phyloP scores from a whole-genome alignment of 2,113 vertebrate species.

The Sclerurus mexicanus region DNA sequence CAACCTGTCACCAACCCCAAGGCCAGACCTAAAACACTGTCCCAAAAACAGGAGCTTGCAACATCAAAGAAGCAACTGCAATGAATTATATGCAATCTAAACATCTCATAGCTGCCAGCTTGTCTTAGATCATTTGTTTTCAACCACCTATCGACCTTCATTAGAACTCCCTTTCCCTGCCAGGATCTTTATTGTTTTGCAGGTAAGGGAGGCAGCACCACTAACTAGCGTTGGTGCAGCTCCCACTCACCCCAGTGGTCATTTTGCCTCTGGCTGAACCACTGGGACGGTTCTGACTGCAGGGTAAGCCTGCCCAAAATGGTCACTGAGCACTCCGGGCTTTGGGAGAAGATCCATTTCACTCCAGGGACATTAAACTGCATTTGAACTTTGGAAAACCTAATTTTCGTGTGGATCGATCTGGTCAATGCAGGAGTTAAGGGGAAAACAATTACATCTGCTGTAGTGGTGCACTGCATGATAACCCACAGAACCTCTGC shows the following conservation, averaged over 20 bases:
- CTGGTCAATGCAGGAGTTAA: neutral
- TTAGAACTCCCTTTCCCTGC: neutral
- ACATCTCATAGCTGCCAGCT: neutral
- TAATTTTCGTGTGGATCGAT: conserved; percentile 60
- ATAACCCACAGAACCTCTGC: neutral
- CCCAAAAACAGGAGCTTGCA: neutral
- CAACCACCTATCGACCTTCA: neutral
- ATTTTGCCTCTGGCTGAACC: neutral
- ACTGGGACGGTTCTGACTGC: neutral
- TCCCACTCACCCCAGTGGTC: neutral
- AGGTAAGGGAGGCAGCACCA: neutral
- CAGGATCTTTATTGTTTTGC: neutral
- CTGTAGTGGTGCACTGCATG: neutral
- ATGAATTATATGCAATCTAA: neutral
- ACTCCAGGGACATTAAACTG: conserved; percentile 27
- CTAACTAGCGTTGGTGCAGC: neutral
- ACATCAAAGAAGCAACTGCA: neutral
- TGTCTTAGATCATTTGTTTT: neutral
- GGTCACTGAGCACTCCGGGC: neutral
- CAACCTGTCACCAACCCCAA: neutral
- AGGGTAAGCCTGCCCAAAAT: neutral
- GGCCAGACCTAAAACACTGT: neutral
- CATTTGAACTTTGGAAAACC: conserved; percentile 56
- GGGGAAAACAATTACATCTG: conserved; percentile 1
- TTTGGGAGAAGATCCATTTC: neutral